Evolutionary conservation across 1,140 invertebrate species (phyloP).

Genomic region (Grapholita molesta): DNA sequence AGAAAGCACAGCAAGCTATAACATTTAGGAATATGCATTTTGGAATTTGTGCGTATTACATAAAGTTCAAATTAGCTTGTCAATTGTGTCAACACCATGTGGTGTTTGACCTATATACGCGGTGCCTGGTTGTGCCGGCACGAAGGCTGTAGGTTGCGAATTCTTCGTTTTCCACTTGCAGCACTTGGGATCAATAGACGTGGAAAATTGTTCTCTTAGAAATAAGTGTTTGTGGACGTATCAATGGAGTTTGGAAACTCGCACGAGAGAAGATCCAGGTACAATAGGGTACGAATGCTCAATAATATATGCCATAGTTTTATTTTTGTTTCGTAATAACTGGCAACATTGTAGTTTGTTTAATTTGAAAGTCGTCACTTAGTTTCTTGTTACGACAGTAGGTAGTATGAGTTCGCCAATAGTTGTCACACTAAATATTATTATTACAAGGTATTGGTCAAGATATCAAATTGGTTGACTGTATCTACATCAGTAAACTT

Average conservation of each 20-base stretch:
- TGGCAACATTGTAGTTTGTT: neutral
- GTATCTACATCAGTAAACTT: too few relatives aligned
- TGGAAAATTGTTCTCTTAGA: conserved; percentile 13
- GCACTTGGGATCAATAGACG: conserved; percentile 48
- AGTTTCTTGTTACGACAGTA: too few relatives aligned
- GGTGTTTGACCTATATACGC: conserved; percentile 53
- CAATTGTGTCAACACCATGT: neutral
- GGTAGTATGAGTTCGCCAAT: too few relatives aligned
- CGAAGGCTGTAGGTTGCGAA: conserved; percentile 34
- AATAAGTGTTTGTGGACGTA: conserved; percentile 1
- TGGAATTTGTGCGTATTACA: neutral
- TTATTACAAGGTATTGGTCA: too few relatives aligned
- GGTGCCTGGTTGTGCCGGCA: conserved; percentile 44
- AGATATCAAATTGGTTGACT: too few relatives aligned
- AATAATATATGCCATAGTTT: too few relatives aligned
- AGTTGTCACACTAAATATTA: too few relatives aligned
- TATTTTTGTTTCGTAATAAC: too few relatives aligned
- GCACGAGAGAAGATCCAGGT: conserved; percentile 56
- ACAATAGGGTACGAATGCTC: conserved; percentile 54
- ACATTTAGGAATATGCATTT: neutral
- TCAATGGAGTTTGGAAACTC: conserved; percentile 59
- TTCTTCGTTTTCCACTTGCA: conserved; percentile 26
- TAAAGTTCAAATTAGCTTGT: neutral
- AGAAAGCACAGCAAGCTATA: neutral
- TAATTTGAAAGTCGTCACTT: too few relatives aligned